Conservation (phyloP, 2,888 invertebrate genomes). For the Pecten maximus region DNA sequence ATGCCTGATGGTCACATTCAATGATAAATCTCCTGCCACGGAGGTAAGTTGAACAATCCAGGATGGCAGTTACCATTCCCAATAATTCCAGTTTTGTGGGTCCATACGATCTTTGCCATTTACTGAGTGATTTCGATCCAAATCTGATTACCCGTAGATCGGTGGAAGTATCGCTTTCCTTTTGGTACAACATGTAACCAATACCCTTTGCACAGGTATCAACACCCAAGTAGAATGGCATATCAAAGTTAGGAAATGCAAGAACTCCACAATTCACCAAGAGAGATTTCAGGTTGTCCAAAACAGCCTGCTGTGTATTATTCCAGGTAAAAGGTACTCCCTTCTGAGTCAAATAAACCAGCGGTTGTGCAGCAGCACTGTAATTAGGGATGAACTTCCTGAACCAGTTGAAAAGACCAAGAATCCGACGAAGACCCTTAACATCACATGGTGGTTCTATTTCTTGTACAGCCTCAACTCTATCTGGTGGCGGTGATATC, state of each 20-base stretch:
- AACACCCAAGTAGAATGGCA: too few species aligned
- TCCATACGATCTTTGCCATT: background rate
- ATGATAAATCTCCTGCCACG: background rate
- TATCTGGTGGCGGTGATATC: background rate
- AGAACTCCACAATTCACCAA: background rate
- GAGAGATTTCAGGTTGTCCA: background rate
- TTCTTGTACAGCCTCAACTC: background rate
- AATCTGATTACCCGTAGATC: background rate
- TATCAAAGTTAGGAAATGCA: background rate
- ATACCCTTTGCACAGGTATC: too few species aligned
- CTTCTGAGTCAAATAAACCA: background rate
- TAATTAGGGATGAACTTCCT: constrained; percentile 27
- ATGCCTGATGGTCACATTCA: background rate
- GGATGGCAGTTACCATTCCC: background rate
- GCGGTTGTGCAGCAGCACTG: constrained; percentile 41
- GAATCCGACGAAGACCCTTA: background rate
- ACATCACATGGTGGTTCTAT: background rate
- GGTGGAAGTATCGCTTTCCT: background rate
- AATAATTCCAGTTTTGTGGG: too few species aligned
- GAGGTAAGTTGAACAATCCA: background rate
- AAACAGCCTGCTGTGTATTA: background rate
- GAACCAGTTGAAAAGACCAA: constrained; percentile 42
- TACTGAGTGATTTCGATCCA: background rate
- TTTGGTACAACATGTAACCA: too few species aligned
- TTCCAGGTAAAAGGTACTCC: background rate